Base-by-base conservation (phyloP, 35 echinoderm and acorn worm genomes). In the Acanthaster planci region DNA sequence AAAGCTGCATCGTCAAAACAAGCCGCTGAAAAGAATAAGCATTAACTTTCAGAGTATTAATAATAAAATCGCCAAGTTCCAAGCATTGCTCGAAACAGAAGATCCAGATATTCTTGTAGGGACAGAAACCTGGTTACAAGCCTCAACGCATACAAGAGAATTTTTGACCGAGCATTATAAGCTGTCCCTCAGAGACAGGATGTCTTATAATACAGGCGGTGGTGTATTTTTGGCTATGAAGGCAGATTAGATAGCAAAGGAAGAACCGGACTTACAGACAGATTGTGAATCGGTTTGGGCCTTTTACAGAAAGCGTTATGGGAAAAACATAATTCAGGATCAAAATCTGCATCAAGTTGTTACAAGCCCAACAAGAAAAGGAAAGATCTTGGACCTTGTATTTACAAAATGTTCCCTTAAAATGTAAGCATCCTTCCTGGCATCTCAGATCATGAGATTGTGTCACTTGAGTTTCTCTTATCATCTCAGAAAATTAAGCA, bases 51-150 rank as follows among this genome's bases (percentile, higher is more conserved):
- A n/a, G n/a, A n/a, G n/a, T n/a, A n/a, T n/a, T n/a, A n/a, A n/a
- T n/a, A n/a, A n/a, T n/a, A n/a, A n/a, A n/a, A n/a, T n/a, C n/a
- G n/a, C n/a, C n/a, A n/a, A n/a, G n/a, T n/a, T n/a, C n/a, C n/a
- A n/a, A n/a, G n/a, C n/a, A n/a, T n/a, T n/a, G n/a, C n/a, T n/a
- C n/a, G n/a, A n/a, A n/a, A n/a, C n/a, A n/a, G n/a, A n/a, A n/a
- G n/a, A n/a, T n/a, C n/a, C n/a, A 47, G 86, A 87, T 60, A 47
- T 88, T 27, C 55, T 88, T 15, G 37, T 77, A 21, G 77, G 86
- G 15, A 88, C 86, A 38, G 77, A 88, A 77, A 80, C 86, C 34
- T 89, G 67, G 79, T 47, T 83, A 29, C 36, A 83, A 37, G 58
- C 82, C 60, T 83, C 79, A 6, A 60, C 52, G 22, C 76, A 67